A percentile compares a stretch with the other conserved stretches of the same genome.
phyloP scores from a whole-genome alignment of 2,113 vertebrate genomes.

The Todiramphus chloris region DNA sequence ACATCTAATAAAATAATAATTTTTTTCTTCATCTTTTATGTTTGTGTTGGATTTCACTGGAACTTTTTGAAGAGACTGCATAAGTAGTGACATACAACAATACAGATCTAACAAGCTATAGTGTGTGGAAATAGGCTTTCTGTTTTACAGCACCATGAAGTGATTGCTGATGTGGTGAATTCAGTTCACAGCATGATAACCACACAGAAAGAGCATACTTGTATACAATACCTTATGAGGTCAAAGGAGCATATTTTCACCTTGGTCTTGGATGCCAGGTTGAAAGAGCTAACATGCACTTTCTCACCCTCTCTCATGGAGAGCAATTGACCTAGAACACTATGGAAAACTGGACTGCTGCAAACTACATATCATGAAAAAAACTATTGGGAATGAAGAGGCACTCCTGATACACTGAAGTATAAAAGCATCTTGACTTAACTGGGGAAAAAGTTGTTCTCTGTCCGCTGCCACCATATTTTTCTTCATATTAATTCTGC shows the following conservation, averaged over 20 bases:
- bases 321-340: neutral
- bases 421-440: neutral
- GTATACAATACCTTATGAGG: neutral
- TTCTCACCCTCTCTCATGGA: neutral
- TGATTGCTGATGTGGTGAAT: neutral
- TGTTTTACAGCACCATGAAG: neutral
- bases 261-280: neutral
- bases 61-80: neutral
- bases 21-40: neutral
- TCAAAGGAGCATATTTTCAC: neutral
- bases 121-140: neutral
- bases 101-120: neutral
- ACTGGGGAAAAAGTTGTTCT: neutral
- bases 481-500: conserved; percentile 51
- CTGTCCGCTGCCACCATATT: neutral
- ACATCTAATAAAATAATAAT: neutral
- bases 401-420: neutral
- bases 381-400: neutral
- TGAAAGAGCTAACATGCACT: neutral
- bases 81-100: neutral
- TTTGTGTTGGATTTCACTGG: neutral
- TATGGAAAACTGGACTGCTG: neutral
- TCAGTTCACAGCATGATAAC: neutral
- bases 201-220: neutral
- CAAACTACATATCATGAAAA: neutral